Base-by-base conservation (phyloP, 2,888 invertebrate genomes). In the Dasysyrphus albostriatus region DNA sequence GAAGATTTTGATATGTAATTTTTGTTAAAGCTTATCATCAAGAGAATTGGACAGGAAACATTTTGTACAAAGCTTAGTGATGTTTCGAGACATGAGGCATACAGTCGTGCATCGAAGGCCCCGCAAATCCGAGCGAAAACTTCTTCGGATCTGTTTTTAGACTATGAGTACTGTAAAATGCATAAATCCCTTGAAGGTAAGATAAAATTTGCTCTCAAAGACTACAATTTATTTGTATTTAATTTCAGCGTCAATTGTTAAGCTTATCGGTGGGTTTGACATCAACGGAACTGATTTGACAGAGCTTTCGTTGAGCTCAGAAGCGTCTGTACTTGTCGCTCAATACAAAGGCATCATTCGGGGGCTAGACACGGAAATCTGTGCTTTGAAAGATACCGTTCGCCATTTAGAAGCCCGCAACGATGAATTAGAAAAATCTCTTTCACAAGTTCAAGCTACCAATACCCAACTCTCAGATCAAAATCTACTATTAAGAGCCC, bases 141-240 rank as follows among this genome's bases (percentile, higher is more conserved):
- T 74, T 93, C 97, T 4, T 93, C 93, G 0, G 98, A 99, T 88
- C 94, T 99, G 19, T 93, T 98, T 74, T 94, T 99, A 54, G 99
- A 99, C 92, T 98, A 97, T 91, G 98, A 98, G 93, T 99, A 99
- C 93, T 98, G 98, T 90, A 95, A 96, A 90, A 93, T 99, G 34
- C 97, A 98, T 92, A 99, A 98, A 92, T 94, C 94, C 0, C 92
- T 97, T 42, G 97, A 97, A 93, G 94, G 95, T 95, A 89, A 91
- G 92, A 80, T 19, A 4, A 12, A 0, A 37, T 16, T 0, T 5
- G 4, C 19, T 19, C 19, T 51, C 5, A 3, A 14, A 0, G 32
- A 14, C 8, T n/a, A 54, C 7, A 29, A 6, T 14, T 29, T n/a
- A 8, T 8, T n/a, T 14, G 1, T n/a, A 14, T 29, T 54, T 3